A percentile compares a stretch with the other conserved stretches of the same genome.
These are phyloP conservation scores for Meiosimyza decipiens DNA, from an alignment of 2,888 invertebrate genomes.

Conservation along the genomic window DNA sequence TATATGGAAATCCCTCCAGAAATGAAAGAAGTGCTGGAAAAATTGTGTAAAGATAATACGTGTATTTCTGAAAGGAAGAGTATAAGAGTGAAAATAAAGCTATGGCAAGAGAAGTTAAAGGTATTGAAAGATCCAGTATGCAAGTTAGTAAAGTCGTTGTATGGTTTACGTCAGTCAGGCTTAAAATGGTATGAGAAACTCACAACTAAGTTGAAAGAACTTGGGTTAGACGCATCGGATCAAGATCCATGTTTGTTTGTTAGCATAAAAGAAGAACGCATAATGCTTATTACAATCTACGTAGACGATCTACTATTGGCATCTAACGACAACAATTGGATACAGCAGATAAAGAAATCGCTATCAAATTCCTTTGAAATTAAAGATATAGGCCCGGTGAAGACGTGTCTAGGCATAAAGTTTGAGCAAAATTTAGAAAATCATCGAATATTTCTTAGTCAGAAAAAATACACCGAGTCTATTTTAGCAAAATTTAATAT, in stretches of 20 bases:
- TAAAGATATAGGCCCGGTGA: conserved; percentile 44
- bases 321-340: conserved; percentile 37
- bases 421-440: conserved; percentile 37
- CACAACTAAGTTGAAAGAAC: conserved; percentile 33
- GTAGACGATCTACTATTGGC: conserved; percentile 44
- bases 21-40: conserved; percentile 22
- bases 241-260: conserved; percentile 43
- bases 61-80: conserved; percentile 11
- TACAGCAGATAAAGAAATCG: conserved; percentile 34
- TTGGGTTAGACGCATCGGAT: conserved; percentile 34
- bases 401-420: conserved; percentile 41
- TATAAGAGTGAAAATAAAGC: neutral
- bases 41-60: neutral
- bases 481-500: conserved; percentile 10
- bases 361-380: conserved; percentile 40
- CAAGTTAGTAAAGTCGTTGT: conserved; percentile 39
- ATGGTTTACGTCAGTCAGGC: conserved; percentile 41
- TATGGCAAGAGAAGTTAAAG: conserved; percentile 33
- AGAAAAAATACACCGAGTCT: conserved; percentile 22
- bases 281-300: conserved; percentile 41
- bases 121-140: conserved; percentile 34
- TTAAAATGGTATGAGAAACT: conserved; percentile 39
- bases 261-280: conserved; percentile 34
- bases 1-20: conserved; percentile 31
- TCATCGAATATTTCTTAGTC: neutral